Evolutionary conservation across 1,140 invertebrate genomes (phyloP).

Genomic region (Homalodisca vitripennis): DNA sequence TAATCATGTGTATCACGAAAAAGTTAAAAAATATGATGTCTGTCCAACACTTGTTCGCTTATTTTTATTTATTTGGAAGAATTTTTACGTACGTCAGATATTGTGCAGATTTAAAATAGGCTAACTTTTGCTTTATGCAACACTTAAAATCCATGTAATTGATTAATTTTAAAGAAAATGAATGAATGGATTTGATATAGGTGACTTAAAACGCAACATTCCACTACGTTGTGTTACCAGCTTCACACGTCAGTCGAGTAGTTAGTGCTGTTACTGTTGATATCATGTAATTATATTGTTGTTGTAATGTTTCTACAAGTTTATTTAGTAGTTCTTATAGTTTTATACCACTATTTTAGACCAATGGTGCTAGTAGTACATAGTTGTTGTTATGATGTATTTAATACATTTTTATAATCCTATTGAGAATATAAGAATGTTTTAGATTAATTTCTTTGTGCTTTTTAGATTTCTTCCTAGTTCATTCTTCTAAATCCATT

Average conservation of each 20-base stretch:
- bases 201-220: not conserved
- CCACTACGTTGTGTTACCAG: not conserved
- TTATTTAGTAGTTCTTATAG: not conserved
- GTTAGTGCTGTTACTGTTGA: not conserved
- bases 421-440: constrained; percentile 18
- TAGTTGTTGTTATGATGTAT: constrained; percentile 17
- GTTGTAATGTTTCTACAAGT: not conserved
- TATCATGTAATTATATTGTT: not conserved
- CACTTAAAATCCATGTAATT: not conserved
- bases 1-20: too few species aligned
- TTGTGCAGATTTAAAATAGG: not conserved
- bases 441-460: not conserved
- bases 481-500: not conserved
- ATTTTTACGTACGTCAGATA: too few species aligned
- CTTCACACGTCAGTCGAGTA: not conserved
- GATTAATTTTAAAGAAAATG: not conserved
- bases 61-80: too few species aligned
- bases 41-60: too few species aligned
- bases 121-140: not conserved
- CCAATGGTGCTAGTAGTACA: constrained; percentile 22
- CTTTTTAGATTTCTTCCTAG: not conserved
- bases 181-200: not conserved
- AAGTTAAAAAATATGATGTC: too few species aligned
- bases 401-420: constrained; percentile 24
- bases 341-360: constrained; percentile 14